phyloP scores from a whole-genome alignment of 2,888 invertebrate genomes.

The Drosophila pseudotalamancana region DNA sequence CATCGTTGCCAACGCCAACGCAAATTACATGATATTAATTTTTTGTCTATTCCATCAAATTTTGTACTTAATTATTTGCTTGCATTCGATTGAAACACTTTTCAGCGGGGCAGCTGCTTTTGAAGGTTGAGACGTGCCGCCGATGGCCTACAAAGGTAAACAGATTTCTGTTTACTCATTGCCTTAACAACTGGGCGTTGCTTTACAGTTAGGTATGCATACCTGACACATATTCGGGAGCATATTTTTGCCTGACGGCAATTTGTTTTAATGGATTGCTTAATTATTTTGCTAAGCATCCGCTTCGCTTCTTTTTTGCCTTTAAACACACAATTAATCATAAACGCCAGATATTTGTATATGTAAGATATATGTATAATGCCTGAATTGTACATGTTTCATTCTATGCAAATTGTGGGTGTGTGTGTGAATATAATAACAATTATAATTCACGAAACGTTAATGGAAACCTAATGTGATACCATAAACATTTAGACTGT shows the following conservation, averaged over 20 bases:
- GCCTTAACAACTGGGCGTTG: constrained; percentile 41
- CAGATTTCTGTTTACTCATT: constrained; percentile 12
- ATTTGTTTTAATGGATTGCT: constrained; percentile 31
- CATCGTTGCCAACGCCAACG: constrained; percentile 70
- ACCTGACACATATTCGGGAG: constrained; percentile 3
- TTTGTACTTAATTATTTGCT: constrained; percentile 53
- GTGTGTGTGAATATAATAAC: constrained; percentile 34
- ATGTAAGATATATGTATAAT: background rate
- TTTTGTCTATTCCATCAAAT: constrained; percentile 50
- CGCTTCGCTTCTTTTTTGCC: constrained; percentile 26
- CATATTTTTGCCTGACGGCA: constrained; percentile 12
- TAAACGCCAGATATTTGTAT: constrained; percentile 30
- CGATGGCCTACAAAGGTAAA: constrained; percentile 48
- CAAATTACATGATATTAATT: constrained; percentile 70
- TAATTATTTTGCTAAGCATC: constrained; percentile 48
- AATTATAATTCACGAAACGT: constrained; percentile 26
- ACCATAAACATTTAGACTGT: constrained; percentile 70
- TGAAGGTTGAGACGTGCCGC: constrained; percentile 67
- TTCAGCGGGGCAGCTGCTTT: constrained; percentile 41
- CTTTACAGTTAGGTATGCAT: constrained; percentile 56
- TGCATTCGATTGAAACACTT: constrained; percentile 74
- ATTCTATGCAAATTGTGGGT: constrained; percentile 69
- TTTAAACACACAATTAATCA: constrained; percentile 67
- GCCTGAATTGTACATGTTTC: constrained; percentile 24
- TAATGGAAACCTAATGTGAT: constrained; percentile 61